A percentile compares a stretch with the other conserved stretches of the same genome.
Evolutionary conservation across 2,113 vertebrate species (phyloP).

Genomic region (Mormyrus lacerda): DNA sequence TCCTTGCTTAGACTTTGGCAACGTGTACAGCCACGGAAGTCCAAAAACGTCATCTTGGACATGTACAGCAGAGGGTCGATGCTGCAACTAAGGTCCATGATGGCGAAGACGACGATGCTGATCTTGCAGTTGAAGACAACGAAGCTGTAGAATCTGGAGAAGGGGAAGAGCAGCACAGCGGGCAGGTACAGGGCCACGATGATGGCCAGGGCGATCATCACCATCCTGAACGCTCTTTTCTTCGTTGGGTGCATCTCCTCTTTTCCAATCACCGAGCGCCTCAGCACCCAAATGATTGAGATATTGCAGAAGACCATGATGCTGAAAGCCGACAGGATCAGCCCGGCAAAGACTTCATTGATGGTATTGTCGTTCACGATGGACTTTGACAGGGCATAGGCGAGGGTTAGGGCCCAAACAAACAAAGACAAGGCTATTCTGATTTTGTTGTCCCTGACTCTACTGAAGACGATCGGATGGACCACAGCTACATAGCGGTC

Average conservation of each 20-base stretch:
- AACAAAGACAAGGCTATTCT: constrained; percentile 35
- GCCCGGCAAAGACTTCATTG: constrained; percentile 45
- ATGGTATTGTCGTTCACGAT: constrained; percentile 36
- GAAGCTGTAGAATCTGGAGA: constrained; percentile 43
- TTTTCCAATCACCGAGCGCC: constrained; percentile 53
- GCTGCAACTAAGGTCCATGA: constrained; percentile 66
- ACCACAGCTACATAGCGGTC: constrained; percentile 63
- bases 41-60: constrained; percentile 47
- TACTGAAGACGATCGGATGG: constrained; percentile 52
- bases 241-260: constrained; percentile 61
- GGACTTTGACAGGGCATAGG: constrained; percentile 45
- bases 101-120: constrained; percentile 44
- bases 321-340: constrained; percentile 55
- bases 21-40: constrained; percentile 24
- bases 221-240: constrained; percentile 59
- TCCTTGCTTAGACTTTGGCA: constrained; percentile 14
- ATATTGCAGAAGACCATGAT: constrained; percentile 63
- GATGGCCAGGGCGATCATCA: constrained; percentile 54
- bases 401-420: constrained; percentile 49
- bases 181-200: constrained; percentile 57
- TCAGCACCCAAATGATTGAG: constrained; percentile 59
- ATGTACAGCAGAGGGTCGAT: constrained; percentile 61
- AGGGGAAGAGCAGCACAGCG: constrained; percentile 56
- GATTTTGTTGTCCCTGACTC: constrained; percentile 47
- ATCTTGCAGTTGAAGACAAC: constrained; percentile 49